Evolutionary conservation across 2,113 vertebrate species (phyloP).

Genomic region (Halichoeres trimaculatus): DNA sequence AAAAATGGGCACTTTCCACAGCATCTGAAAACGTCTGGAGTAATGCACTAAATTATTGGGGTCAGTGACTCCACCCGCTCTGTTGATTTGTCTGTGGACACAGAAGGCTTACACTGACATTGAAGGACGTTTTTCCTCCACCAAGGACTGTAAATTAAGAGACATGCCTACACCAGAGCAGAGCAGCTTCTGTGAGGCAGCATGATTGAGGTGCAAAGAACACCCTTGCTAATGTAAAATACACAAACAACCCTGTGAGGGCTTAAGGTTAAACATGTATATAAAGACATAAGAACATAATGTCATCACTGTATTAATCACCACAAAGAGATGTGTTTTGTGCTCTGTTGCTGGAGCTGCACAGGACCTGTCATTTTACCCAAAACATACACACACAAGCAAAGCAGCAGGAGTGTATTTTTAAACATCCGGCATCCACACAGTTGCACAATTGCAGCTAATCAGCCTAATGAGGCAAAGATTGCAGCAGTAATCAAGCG

Average conservation of each 20-base stretch:
- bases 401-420: slow-evolving; percentile 74
- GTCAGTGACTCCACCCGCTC: slow-evolving; percentile 84
- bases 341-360: slow-evolving; percentile 4
- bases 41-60: slow-evolving; percentile 86
- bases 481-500: slow-evolving; percentile 87
- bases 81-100: slow-evolving; percentile 85
- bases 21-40: slow-evolving; percentile 80
- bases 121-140: slow-evolving; percentile 83
- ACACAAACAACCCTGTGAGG: slow-evolving; percentile 37
- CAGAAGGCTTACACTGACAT: slow-evolving; percentile 81
- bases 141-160: slow-evolving; percentile 81
- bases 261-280: slow-evolving; percentile 50
- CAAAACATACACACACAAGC: slow-evolving; percentile 49
- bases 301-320: slow-evolving; percentile 26
- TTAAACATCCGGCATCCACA: slow-evolving; percentile 79
- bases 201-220: slow-evolving; percentile 58
- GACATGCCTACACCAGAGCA: slow-evolving; percentile 56
- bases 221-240: slow-evolving; percentile 60
- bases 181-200: slow-evolving; percentile 64
- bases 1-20: slow-evolving; percentile 79
- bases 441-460: slow-evolving; percentile 82
- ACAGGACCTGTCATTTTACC: slow-evolving; percentile 51
- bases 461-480: slow-evolving; percentile 88
- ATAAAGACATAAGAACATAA: slow-evolving; percentile 16
- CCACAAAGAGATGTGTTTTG: slow-evolving; percentile 1